Conservation (phyloP, 2,888 invertebrate species). For the Drosophila tanythrix region DNA sequence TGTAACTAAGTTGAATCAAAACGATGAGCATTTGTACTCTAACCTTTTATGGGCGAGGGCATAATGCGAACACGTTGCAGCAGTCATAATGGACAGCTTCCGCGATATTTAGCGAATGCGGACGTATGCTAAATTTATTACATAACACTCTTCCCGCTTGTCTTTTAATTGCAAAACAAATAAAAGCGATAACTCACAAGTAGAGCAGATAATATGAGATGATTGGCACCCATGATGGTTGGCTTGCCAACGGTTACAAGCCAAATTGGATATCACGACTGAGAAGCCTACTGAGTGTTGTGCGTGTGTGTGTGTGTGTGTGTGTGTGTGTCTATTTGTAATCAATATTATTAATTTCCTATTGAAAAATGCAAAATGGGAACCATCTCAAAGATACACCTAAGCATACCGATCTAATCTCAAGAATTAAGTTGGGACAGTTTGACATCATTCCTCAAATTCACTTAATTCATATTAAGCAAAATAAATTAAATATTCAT, state of each 20-base stretch:
- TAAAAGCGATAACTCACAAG: constrained; percentile 1
- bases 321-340: neutral
- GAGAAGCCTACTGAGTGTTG: constrained; percentile 4
- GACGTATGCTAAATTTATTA: neutral
- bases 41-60: neutral
- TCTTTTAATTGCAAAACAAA: constrained; percentile 6
- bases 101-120: neutral
- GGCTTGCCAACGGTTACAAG: constrained; percentile 5
- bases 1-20: too few relatives aligned
- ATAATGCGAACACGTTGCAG: neutral
- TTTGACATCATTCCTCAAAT: neutral
- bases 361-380: neutral
- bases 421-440: neutral
- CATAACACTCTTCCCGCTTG: neutral
- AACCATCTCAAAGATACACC: neutral
- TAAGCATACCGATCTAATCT: neutral
- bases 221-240: constrained; percentile 3
- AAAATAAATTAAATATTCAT: neutral
- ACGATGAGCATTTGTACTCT: too few relatives aligned
- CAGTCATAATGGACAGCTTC: neutral
- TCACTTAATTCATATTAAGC: neutral
- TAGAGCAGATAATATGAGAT: neutral
- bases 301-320: neutral
- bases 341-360: neutral
- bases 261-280: neutral